A percentile compares a stretch with the other conserved stretches of the same genome.
Conservation (phyloP, 2,113 vertebrate genomes). For the Oncorhynchus nerka region DNA sequence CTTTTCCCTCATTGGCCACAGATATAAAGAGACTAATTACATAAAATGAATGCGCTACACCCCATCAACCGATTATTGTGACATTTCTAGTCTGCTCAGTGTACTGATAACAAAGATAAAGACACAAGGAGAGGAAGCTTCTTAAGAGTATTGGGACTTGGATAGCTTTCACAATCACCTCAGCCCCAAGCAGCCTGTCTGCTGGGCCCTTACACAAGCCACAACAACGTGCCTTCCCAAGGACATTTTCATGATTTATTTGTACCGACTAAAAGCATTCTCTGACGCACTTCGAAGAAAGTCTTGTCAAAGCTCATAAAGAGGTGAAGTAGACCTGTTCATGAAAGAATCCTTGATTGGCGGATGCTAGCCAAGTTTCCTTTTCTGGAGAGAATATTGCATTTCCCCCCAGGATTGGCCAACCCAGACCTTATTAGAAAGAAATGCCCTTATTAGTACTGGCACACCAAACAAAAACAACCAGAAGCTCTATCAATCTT, state of each 20-base stretch:
- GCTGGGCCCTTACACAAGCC: neutral
- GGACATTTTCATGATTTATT: conserved; percentile 27
- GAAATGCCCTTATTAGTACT: conserved; percentile 28
- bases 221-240: conserved; percentile 13
- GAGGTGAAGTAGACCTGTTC: conserved; percentile 32
- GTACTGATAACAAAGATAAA: conserved; percentile 12
- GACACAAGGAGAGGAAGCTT: conserved; percentile 24
- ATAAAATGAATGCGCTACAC: neutral
- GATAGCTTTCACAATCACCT: neutral
- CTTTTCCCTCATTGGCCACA: neutral
- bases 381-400: conserved; percentile 35
- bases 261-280: conserved; percentile 40
- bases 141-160: neutral
- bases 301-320: conserved; percentile 28
- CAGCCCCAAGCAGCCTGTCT: neutral
- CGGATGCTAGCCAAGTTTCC: conserved; percentile 51
- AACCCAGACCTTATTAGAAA: conserved; percentile 18
- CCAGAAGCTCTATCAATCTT: conserved; percentile 26
- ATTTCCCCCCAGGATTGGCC: conserved; percentile 30
- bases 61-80: conserved; percentile 19
- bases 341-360: conserved; percentile 43
- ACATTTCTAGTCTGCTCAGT: conserved; percentile 27
- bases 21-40: neutral
- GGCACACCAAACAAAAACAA: conserved; percentile 31
- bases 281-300: conserved; percentile 26